Conservation (phyloP, 2,888 invertebrate species). For the Adela reaumurella region DNA sequence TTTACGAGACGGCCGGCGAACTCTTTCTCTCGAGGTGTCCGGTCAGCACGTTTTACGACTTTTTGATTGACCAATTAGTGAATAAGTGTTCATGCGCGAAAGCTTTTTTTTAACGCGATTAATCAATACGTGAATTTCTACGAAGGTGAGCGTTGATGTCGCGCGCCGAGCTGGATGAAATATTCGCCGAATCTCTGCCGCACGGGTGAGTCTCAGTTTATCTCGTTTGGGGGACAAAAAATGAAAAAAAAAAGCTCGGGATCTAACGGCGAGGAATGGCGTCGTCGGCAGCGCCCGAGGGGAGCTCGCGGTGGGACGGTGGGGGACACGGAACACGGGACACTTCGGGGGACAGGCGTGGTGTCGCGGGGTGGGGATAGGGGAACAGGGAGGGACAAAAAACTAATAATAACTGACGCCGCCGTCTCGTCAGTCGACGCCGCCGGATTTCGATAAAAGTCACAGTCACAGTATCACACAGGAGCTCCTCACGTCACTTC, state of each 20-base stretch:
- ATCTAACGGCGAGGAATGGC: constrained; percentile 41
- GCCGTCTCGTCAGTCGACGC: neutral
- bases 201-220: neutral
- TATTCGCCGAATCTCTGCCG: neutral
- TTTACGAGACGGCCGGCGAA: neutral
- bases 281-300: neutral
- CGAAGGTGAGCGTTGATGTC: neutral
- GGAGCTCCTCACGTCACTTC: no score
- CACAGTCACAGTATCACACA: no score
- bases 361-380: no score
- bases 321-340: constrained; percentile 21
- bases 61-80: neutral
- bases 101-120: no score
- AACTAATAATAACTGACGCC: constrained; percentile 51
- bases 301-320: neutral
- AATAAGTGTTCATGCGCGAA: no score
- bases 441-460: neutral
- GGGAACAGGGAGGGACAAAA: no score
- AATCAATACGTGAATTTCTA: neutral
- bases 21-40: neutral
- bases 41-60: neutral
- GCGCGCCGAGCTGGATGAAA: neutral
- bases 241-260: constrained; percentile 34
- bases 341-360: constrained; percentile 22
- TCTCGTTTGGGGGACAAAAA: constrained; percentile 15